phyloP scores from a whole-genome alignment of 2,113 vertebrate species.

The Podarcis cretensis region DNA sequence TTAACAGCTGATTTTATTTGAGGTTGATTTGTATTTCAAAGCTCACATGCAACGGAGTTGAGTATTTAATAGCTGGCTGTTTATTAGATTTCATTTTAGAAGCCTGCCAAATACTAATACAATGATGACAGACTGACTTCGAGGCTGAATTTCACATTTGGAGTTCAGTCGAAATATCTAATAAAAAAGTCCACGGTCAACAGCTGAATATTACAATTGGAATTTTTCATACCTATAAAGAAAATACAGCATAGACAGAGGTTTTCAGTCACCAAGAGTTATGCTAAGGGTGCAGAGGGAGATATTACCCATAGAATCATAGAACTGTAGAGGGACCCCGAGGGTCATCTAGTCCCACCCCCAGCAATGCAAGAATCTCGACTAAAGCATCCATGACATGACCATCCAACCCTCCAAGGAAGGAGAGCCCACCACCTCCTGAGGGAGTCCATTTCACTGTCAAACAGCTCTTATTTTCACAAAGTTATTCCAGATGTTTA shows the following conservation, averaged over 20 bases:
- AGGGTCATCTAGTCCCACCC: too few species aligned
- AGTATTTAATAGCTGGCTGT: background rate
- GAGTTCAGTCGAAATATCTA: background rate
- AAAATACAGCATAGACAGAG: background rate
- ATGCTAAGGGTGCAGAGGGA: background rate
- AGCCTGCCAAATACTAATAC: background rate
- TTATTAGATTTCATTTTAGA: background rate
- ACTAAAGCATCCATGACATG: too few species aligned
- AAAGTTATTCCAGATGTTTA: too few species aligned
- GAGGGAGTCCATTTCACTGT: too few species aligned
- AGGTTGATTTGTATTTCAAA: background rate
- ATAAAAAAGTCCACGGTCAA: background rate
- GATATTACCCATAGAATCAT: background rate
- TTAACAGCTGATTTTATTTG: background rate
- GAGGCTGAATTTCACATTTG: background rate
- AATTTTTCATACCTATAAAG: background rate
- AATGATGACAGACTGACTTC: background rate
- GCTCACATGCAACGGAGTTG: background rate
- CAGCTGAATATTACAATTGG: background rate
- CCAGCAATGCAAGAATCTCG: too few species aligned
- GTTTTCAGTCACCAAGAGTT: background rate
- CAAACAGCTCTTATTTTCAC: too few species aligned
- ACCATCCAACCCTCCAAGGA: too few species aligned
- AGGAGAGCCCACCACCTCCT: too few species aligned
- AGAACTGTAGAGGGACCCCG: too few species aligned